Evolutionary conservation across 37 sponge, comb jelly and placozoan genomes (phyloP).

Genomic region (Beroe forskalii): DNA sequence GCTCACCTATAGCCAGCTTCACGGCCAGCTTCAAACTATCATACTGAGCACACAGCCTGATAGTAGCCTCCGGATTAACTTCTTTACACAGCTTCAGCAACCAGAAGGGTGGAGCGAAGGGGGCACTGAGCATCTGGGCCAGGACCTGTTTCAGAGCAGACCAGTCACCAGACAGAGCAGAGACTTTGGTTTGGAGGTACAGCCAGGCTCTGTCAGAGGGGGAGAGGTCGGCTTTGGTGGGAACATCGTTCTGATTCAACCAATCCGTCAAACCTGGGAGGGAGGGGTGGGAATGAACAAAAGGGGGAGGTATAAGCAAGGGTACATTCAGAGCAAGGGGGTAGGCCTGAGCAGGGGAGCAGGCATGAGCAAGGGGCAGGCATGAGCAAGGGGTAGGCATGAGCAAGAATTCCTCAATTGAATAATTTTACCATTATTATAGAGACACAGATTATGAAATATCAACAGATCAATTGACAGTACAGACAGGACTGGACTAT

Average conservation of each 20-base stretch:
- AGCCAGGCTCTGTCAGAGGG: slow-evolving; percentile 27
- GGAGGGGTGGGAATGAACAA: background rate
- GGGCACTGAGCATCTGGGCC: slow-evolving; percentile 28
- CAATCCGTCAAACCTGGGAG: slow-evolving; percentile 61
- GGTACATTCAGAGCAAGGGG: background rate
- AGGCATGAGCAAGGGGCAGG: background rate
- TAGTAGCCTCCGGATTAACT: slow-evolving; percentile 21
- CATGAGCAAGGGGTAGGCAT: no score
- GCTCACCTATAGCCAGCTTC: slow-evolving; percentile 3
- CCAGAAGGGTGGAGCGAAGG: slow-evolving; percentile 53
- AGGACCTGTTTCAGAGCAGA: slow-evolving; percentile 10
- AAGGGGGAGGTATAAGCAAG: background rate
- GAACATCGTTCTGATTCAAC: slow-evolving; percentile 5
- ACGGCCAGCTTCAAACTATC: slow-evolving; percentile 37
- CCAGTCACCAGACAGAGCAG: background rate
- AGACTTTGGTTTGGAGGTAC: slow-evolving; percentile 21
- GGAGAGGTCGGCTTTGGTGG: background rate
- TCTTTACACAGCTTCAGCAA: slow-evolving; percentile 33
- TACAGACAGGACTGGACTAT: no score
- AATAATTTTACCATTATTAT: no score
- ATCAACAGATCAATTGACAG: no score
- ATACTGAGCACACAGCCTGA: slow-evolving; percentile 43
- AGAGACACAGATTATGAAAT: no score
- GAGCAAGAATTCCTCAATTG: no score
- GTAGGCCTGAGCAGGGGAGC: background rate